Evolutionary conservation across 64 coral and sea anemone genomes (phyloP), one percentile per base, ranked within the genome.

Genomic region (Exaiptasia diaphana): DNA sequence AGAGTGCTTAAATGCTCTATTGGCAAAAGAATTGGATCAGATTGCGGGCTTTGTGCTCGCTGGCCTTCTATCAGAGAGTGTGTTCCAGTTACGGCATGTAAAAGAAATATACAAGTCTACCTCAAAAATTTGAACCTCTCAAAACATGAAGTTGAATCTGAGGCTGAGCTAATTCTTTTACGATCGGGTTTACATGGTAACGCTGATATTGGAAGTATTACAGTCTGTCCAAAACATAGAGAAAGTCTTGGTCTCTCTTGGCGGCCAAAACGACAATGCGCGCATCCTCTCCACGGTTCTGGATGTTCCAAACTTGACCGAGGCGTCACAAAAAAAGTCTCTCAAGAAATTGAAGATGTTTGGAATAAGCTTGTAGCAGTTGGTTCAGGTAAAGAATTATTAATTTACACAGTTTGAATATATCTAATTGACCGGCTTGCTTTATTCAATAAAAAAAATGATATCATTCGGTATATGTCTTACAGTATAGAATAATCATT

Each of bases 151-250:
- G 36, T 78, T 42, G 33, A 38, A 34, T 58, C 53, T 58, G 75
- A 78, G 26, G 57, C 39, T 14, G 53, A 78, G 26, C 57, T 76
- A 10, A 76, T 76, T 55, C 45, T 76, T 12, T 28, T 35, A n/a
- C 45, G 49, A 15, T 33, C 49, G 15, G 73, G 73, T 54, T 15
- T 54, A n/a, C 28, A 54, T 34, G 31, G 38, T 31, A 10, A 29
- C 38, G 31, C 32, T 2, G 29, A 60, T 54, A 35, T 50, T 17
- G 30, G 38, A 21, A 78, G 40, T 35, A 78, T 78, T 50, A 78
- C 75, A 54, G 57, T 78, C 39, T 78, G 75, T 78, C 75, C 75
- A 61, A 58, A 20, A 40, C 52, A 78, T 53, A 50, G 75, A n/a
- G 53, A 53, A 38, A 56, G 38, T 15, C 75, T 60, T 60, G 53